Conservation (phyloP, 1,140 invertebrate species). For the Hylaeus anthracinus region DNA sequence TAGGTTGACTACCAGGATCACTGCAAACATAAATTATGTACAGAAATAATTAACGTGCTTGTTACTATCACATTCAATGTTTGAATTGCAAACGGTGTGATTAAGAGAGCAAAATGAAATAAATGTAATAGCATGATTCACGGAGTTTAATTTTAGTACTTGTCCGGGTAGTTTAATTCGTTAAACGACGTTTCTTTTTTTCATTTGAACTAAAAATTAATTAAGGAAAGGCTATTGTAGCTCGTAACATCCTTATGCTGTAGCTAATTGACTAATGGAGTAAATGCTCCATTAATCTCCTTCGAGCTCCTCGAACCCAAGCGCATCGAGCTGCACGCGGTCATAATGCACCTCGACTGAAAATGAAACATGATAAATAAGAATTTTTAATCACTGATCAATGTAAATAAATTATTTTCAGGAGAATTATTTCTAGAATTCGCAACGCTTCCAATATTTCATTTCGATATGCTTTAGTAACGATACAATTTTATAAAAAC, state of each 20-base stretch:
- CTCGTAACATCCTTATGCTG: slow-evolving; percentile 3
- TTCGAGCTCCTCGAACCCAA: background rate
- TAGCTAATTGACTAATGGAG: slow-evolving; percentile 16
- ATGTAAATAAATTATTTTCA: too few relatives aligned
- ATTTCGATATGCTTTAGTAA: too few relatives aligned
- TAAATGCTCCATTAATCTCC: slow-evolving; percentile 1
- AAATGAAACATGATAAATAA: background rate
- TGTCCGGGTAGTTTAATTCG: too few relatives aligned
- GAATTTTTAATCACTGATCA: too few relatives aligned
- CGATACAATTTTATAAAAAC: too few relatives aligned
- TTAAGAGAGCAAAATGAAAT: background rate
- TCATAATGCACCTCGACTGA: background rate
- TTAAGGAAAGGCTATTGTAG: background rate
- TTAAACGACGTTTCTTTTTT: background rate
- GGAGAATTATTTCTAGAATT: too few relatives aligned
- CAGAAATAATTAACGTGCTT: too few relatives aligned
- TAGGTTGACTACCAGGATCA: too few relatives aligned
- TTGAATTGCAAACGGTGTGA: too few relatives aligned
- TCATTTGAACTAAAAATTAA: slow-evolving; percentile 3
- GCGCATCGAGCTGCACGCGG: background rate
- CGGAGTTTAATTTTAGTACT: background rate
- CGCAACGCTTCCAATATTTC: too few relatives aligned
- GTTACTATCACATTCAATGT: background rate
- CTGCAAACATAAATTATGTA: too few relatives aligned
- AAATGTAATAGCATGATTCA: background rate